Evolutionary conservation across 2,888 invertebrate genomes (phyloP).

Genomic region (Argyresthia goedartella): DNA sequence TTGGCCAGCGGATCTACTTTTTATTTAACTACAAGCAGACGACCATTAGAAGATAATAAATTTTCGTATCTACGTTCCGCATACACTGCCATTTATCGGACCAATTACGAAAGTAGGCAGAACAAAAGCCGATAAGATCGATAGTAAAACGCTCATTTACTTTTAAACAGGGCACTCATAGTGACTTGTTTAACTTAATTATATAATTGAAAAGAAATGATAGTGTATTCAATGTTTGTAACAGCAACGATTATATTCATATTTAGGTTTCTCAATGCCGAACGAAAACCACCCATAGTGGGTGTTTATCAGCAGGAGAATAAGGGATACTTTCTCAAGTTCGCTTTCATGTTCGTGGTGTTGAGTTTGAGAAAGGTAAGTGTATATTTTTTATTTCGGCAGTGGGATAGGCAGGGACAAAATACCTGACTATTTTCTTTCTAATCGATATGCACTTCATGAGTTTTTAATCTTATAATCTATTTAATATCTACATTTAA

Average conservation of each 20-base stretch:
- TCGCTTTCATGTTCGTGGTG: constrained; percentile 49
- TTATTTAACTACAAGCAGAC: too few relatives aligned
- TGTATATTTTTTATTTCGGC: too few relatives aligned
- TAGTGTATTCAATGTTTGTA: constrained; percentile 4
- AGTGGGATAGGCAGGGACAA: too few relatives aligned
- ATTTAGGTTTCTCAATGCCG: constrained; percentile 41
- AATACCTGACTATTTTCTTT: not conserved
- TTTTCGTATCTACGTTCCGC: too few relatives aligned
- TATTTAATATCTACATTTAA: too few relatives aligned
- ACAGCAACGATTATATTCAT: constrained; percentile 28
- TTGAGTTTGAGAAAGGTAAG: constrained; percentile 59
- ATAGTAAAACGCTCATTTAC: too few relatives aligned
- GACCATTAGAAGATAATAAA: too few relatives aligned
- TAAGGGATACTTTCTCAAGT: constrained; percentile 64
- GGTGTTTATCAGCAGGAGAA: constrained; percentile 65
- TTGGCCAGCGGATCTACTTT: too few relatives aligned
- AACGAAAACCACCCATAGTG: constrained; percentile 42
- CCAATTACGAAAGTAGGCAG: too few relatives aligned
- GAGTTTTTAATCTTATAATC: constrained; percentile 2
- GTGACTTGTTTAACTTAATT: not conserved
- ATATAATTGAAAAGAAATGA: not conserved
- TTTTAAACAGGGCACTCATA: too few relatives aligned
- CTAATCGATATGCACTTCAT: not conserved
- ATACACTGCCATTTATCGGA: too few relatives aligned
- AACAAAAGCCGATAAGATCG: too few relatives aligned